Conservation (phyloP, 1,140 invertebrate genomes). For the Bombus pyrosoma region DNA sequence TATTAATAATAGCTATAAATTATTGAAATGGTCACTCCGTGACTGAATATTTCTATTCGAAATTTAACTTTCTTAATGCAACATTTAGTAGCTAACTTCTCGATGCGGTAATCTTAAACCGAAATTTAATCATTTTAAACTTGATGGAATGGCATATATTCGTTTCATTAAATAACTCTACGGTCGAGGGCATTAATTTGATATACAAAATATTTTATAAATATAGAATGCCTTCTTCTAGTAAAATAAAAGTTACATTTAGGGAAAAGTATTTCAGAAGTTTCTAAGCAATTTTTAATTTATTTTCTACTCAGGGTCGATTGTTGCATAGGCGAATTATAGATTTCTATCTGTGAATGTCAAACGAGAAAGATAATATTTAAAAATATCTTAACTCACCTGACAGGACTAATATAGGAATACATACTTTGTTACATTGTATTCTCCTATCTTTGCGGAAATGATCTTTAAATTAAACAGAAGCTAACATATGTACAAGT, state of each 20-base stretch:
- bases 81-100: too few species aligned
- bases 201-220: neutral
- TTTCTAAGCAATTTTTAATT: neutral
- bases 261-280: accelerated
- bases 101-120: neutral
- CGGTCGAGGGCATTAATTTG: accelerated
- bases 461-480: too few species aligned
- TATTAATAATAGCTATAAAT: too few species aligned
- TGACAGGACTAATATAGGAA: too few species aligned
- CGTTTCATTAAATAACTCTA: neutral
- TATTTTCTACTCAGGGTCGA: neutral
- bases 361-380: too few species aligned
- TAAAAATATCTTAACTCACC: too few species aligned
- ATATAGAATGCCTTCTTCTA: neutral
- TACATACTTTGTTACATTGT: too few species aligned
- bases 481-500: too few species aligned
- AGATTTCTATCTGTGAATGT: too few species aligned
- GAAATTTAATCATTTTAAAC: neutral
- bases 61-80: neutral
- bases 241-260: neutral
- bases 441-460: too few species aligned
- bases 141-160: neutral
- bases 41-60: neutral
- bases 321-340: too few species aligned
- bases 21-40: too few species aligned